Percentiles rank a stretch among this genome's conserved stretches.
Evolutionary conservation across 2,888 invertebrate genomes (phyloP).

Genomic region (Pollenia angustigena): DNA sequence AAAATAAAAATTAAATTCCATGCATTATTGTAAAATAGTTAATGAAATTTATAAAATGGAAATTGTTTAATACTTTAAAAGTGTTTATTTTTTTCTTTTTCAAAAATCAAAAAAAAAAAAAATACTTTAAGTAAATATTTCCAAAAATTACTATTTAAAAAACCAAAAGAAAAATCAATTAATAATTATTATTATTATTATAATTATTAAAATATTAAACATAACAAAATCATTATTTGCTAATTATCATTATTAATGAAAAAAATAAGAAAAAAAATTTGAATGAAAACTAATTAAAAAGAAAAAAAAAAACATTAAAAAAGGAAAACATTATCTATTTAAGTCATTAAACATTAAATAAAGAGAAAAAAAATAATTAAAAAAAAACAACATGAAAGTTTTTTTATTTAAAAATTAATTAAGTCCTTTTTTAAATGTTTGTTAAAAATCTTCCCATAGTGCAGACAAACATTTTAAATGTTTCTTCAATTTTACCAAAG

Average conservation of each 20-base stretch:
- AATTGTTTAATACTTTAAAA: constrained; percentile 66
- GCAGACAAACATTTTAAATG: neutral
- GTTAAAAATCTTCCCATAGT: neutral
- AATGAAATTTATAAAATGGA: constrained; percentile 71
- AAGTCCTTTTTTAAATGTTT: too few species aligned
- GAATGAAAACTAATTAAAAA: constrained; percentile 68
- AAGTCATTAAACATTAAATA: constrained; percentile 73
- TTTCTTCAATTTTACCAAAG: neutral
- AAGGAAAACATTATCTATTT: constrained; percentile 70
- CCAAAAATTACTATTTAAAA: constrained; percentile 76
- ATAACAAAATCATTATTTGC: constrained; percentile 73
- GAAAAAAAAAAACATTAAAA: constrained; percentile 59
- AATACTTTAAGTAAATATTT: constrained; percentile 72
- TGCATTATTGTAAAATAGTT: constrained; percentile 70
- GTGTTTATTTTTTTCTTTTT: constrained; percentile 57
- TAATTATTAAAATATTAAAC: constrained; percentile 69
- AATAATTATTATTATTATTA: constrained; percentile 72
- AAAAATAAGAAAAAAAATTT: constrained; percentile 50
- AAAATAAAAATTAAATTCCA: constrained; percentile 43
- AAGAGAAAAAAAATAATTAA: constrained; percentile 65
- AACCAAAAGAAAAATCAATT: constrained; percentile 55
- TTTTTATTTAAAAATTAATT: neutral
- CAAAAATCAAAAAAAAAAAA: constrained; percentile 45
- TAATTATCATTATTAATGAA: constrained; percentile 74
- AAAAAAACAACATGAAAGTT: constrained; percentile 20